phyloP scores from a whole-genome alignment of 2,888 invertebrate genomes.

The Drosophila borborema region DNA sequence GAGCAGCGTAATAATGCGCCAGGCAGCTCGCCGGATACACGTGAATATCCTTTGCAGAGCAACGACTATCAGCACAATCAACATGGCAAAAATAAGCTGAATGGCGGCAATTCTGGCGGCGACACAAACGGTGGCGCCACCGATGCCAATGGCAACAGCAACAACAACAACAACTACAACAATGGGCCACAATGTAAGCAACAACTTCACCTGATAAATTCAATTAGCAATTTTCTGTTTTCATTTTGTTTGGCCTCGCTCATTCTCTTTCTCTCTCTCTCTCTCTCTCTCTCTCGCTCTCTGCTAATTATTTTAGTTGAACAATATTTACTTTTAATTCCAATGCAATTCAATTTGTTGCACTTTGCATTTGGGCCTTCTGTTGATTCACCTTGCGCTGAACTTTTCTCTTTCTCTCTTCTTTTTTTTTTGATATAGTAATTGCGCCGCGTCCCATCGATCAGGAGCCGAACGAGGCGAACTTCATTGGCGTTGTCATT shows the following conservation, averaged over 20 bases:
- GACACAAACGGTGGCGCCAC: slow-evolving; percentile 58
- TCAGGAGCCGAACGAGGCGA: slow-evolving; percentile 86
- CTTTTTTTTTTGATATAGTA: slow-evolving; percentile 73
- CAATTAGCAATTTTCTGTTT: slow-evolving; percentile 51
- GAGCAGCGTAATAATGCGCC: slow-evolving; percentile 77
- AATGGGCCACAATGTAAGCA: slow-evolving; percentile 82
- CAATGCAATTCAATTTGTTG: slow-evolving; percentile 28
- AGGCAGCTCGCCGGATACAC: slow-evolving; percentile 85
- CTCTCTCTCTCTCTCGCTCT: not conserved
- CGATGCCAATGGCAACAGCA: slow-evolving; percentile 35
- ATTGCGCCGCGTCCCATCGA: slow-evolving; percentile 87
- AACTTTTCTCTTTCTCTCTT: slow-evolving; percentile 7
- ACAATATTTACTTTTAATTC: slow-evolving; percentile 80
- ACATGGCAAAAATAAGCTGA: slow-evolving; percentile 72
- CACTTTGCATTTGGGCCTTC: slow-evolving; percentile 50
- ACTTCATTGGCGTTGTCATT: slow-evolving; percentile 89
- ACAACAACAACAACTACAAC: slow-evolving; percentile 72
- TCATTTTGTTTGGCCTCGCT: not conserved
- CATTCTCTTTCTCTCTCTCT: too few relatives aligned
- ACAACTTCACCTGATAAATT: slow-evolving; percentile 45
- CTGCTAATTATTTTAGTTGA: slow-evolving; percentile 74
- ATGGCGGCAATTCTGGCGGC: slow-evolving; percentile 58
- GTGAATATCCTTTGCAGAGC: slow-evolving; percentile 89
- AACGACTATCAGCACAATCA: slow-evolving; percentile 88
- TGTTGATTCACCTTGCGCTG: slow-evolving; percentile 16